Evolutionary conservation across 2,113 vertebrate genomes (phyloP), one percentile per base, ranked within the genome.

Genomic region (Verasper variegatus): DNA sequence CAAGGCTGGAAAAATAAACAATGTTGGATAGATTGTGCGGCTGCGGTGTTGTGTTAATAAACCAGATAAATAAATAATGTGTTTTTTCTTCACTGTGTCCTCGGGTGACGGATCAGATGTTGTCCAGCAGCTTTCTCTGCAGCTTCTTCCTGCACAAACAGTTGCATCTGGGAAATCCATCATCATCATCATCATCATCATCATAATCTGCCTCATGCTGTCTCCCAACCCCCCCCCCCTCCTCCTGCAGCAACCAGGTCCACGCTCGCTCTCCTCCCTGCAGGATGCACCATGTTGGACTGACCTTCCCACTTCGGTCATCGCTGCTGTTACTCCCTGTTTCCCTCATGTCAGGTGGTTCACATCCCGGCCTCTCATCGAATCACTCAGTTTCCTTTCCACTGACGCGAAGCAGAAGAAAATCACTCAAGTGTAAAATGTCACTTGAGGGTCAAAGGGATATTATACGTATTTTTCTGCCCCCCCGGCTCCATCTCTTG

Each of bases 1-100:
- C 80, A 76, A 81, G 62, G 79, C 71, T 74, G 49, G 47, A 52
- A 76, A 68, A 78, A 92, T 93, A 92, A 92, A 93, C 72, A n/a
- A 27, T 64, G 60, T 87, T 83, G 71, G 72, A 86, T 82, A 81
- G 54, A 74, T 64, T 17, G 3, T 2, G 57, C 67, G 51, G 35
- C 24, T 71, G 3, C 14, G 55, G 21, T 27, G 24, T 27, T 71
- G 31, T 69, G 12, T 62, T 14, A 42, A 27, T 51, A 6, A 31
- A 18, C 35, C 1, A 14, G 5, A 18, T 20, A 26, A 20, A 51
- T 49, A 56, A 63, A 40, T n/a, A 1, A 26, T 26, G 55, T 40
- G 6, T 3, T 27, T 31, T 71, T 57, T 24, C 58, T 9, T 21
- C 20, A 10, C 23, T 45, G 37, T 17, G 3, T 40, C 20, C 14